Evolutionary conservation across 2,888 invertebrate species (phyloP), one percentile per base, ranked within the genome.

Genomic region (Notocelia uddmanniana): DNA sequence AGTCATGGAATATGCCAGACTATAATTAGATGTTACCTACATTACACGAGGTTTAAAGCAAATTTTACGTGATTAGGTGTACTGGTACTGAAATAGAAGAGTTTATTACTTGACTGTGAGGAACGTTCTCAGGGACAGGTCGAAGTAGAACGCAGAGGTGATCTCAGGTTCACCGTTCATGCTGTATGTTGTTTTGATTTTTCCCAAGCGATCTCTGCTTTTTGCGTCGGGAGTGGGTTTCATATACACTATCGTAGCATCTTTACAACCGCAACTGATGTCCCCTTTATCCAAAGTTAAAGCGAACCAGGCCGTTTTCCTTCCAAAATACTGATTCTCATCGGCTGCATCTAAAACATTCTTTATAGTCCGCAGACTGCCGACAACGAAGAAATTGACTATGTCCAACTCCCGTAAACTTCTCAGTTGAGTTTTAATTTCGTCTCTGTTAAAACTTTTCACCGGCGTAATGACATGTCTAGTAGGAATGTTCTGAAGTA

Each of bases 301-400:
- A 3, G 97, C 96, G 85, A 97, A 97, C 98, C 98, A 98, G 57
- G 98, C 97, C 77, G 96, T 97, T 88, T 98, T 97, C 72, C 96
- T 94, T 18, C 96, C 97, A 81, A 97, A 98, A 84, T 96, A 97
- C 75, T 96, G 95, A 54, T 96, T 95, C 58, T 95, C 94, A 74
- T 97, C 96, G 0, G 97, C 97, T 0, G 95, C 94, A 79, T 96
- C 95, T 57, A 97, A 87, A 26, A 96, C 95, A 72, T 94, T 92
- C 78, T 95, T 95, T 67, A 98, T 96, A 8, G 96, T 97, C 60
- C 93, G 92, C 60, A 96, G 89, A 79, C 95, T 96, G 3, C 97
- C 98, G 63, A 98, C 92, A 11, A 98, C 94, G 87, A 99, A 98
- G 84, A 97, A 98, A 84, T 98, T 98, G 26, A 98, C 97, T 54